phyloP scores from a whole-genome alignment of 2,888 invertebrate species.

The Mongoloraphidia duomilia region DNA sequence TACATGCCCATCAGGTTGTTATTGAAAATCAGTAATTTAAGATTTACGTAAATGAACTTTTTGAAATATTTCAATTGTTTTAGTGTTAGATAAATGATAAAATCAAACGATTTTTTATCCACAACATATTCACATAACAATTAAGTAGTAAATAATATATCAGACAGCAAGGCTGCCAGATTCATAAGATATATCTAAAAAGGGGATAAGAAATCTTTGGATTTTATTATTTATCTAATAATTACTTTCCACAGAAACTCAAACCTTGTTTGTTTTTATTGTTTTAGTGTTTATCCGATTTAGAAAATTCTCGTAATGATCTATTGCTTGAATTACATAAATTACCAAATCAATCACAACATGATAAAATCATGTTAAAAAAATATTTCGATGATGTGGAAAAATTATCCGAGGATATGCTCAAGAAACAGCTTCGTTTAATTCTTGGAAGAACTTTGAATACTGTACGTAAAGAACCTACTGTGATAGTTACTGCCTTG shows the following conservation, averaged over 20 bases:
- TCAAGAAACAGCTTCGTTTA: conserved; percentile 85
- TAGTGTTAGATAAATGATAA: too few species aligned
- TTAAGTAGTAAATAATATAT: too few species aligned
- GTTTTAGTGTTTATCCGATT: conserved; percentile 70
- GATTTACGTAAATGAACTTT: not conserved
- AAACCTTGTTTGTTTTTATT: too few species aligned
- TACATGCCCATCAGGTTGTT: conserved; percentile 78
- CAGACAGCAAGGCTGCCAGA: too few species aligned
- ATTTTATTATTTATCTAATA: too few species aligned
- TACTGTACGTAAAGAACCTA: conserved; percentile 87
- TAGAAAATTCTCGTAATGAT: conserved; percentile 95
- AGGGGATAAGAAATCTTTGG: too few species aligned
- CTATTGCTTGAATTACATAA: conserved; percentile 87
- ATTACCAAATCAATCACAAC: conserved; percentile 76
- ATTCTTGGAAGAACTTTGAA: conserved; percentile 82
- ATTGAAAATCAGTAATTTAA: not conserved
- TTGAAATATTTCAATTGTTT: conserved; percentile 2
- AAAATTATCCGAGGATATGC: conserved; percentile 65
- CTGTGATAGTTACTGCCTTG: conserved; percentile 88
- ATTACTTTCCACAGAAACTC: too few species aligned
- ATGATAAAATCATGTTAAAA: conserved; percentile 83
- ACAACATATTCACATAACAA: too few species aligned
- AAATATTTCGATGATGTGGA: conserved; percentile 95
- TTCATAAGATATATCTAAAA: too few species aligned
- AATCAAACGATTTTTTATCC: too few species aligned